phyloP scores from a whole-genome alignment of 92 coral and sea anemone species.

The Epizoanthus scotinus region DNA sequence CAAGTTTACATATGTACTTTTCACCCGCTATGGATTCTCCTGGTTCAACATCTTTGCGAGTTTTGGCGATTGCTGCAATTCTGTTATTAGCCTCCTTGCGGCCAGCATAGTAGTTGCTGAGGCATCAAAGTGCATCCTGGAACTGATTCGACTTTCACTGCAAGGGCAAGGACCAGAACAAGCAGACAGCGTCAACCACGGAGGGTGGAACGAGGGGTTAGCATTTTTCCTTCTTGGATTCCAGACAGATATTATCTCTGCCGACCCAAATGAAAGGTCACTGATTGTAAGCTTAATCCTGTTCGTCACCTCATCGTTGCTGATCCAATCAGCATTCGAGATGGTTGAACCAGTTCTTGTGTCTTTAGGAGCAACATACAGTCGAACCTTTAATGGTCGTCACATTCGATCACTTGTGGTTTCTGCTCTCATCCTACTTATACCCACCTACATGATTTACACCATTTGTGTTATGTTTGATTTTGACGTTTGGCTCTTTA shows the following conservation, averaged over 20 bases:
- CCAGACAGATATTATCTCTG: slow-evolving; percentile 69
- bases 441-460: slow-evolving; percentile 69
- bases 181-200: slow-evolving; percentile 44
- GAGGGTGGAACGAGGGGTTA: slow-evolving; percentile 79
- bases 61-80: slow-evolving; percentile 74
- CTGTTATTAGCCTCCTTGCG: slow-evolving; percentile 66
- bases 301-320: slow-evolving; percentile 81
- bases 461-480: slow-evolving; percentile 73
- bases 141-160: slow-evolving; percentile 39
- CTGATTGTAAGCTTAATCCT: slow-evolving; percentile 71
- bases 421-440: slow-evolving; percentile 58
- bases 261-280: slow-evolving; percentile 65
- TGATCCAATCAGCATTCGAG: slow-evolving; percentile 80
- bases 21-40: slow-evolving; percentile 33
- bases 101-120: slow-evolving; percentile 77
- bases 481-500: slow-evolving; percentile 87
- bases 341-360: slow-evolving; percentile 80
- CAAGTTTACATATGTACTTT: slow-evolving; percentile 50
- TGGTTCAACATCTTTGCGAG: slow-evolving; percentile 56
- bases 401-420: slow-evolving; percentile 72
- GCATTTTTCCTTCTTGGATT: slow-evolving; percentile 74
- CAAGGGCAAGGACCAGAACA: slow-evolving; percentile 57
- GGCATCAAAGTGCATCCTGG: slow-evolving; percentile 60
- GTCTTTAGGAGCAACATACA: slow-evolving; percentile 82
- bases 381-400: slow-evolving; percentile 52